Conservation (phyloP, 2,113 vertebrate genomes). For the Echinops telfairi region DNA sequence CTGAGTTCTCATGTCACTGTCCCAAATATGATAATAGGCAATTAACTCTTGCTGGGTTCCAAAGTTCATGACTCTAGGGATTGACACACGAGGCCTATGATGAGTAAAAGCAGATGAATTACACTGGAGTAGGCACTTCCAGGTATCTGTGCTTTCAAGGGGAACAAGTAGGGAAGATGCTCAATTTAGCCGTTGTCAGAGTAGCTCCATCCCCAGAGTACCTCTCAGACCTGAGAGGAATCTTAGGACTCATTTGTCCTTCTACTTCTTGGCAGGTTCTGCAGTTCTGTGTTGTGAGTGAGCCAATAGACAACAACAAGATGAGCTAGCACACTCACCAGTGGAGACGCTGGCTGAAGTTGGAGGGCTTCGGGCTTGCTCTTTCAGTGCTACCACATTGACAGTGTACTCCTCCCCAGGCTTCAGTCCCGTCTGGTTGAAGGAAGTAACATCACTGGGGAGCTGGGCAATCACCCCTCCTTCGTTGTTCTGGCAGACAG, state of each 20-base stretch:
- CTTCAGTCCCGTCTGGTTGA: constrained; percentile 96
- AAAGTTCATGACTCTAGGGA: not conserved
- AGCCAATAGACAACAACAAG: not conserved
- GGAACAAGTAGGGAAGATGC: not conserved
- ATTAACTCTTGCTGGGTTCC: not conserved
- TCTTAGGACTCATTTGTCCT: too few species aligned
- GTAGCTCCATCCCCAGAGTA: not conserved
- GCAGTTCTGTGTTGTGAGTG: not conserved
- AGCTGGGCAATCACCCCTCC: constrained; percentile 97
- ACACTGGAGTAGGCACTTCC: not conserved
- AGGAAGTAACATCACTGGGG: constrained; percentile 95
- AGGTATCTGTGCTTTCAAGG: not conserved
- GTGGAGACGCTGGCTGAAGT: constrained; percentile 93
- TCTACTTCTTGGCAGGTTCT: not conserved
- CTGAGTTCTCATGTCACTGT: too few species aligned
- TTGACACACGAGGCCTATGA: not conserved
- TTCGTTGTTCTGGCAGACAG: constrained; percentile 92
- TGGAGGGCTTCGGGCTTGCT: constrained; percentile 94
- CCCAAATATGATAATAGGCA: not conserved
- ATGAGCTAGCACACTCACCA: constrained; percentile 87
- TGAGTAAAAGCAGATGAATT: constrained; percentile 22
- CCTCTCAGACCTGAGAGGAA: not conserved
- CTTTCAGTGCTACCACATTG: constrained; percentile 95
- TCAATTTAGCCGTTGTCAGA: not conserved
- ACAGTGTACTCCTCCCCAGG: constrained; percentile 97